Conservation (phyloP, 2,797 vertebrate genomes). For the Dryobates pubescens region DNA sequence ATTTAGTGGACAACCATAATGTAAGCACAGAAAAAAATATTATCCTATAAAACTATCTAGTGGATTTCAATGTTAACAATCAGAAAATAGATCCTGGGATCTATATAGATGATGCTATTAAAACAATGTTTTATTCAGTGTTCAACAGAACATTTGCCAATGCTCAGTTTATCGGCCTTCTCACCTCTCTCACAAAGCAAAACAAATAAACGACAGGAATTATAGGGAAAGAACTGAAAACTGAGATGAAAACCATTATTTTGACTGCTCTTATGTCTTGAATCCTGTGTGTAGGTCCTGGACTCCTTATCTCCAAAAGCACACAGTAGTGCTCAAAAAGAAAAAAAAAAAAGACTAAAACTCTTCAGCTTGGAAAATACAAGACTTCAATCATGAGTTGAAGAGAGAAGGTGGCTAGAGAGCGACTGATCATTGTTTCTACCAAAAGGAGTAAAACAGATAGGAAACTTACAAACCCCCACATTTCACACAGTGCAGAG, state of each 20-base stretch:
- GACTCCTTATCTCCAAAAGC: neutral
- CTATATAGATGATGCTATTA: neutral
- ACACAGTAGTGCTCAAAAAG: neutral
- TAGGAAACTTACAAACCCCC: neutral
- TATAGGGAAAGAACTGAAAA: neutral
- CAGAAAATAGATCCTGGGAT: neutral
- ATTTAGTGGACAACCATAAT: neutral
- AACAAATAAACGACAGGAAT: neutral
- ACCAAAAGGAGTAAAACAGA: neutral
- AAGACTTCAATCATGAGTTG: neutral
- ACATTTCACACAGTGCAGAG: neutral
- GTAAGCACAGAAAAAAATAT: neutral
- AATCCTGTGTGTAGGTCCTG: neutral
- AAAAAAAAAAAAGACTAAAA: neutral
- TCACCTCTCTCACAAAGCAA: neutral
- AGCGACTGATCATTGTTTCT: neutral
- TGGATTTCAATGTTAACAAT: neutral
- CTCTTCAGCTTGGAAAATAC: no score
- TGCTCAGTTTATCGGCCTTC: neutral
- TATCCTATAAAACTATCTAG: neutral
- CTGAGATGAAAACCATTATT: neutral
- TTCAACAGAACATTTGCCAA: neutral
- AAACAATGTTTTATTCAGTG: neutral
- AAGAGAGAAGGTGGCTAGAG: neutral
- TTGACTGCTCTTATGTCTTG: neutral